A percentile compares a stretch with the other conserved stretches of the same genome.
Evolutionary conservation across 1,140 invertebrate genomes (phyloP).

Genomic region (Callitettix versicolor): DNA sequence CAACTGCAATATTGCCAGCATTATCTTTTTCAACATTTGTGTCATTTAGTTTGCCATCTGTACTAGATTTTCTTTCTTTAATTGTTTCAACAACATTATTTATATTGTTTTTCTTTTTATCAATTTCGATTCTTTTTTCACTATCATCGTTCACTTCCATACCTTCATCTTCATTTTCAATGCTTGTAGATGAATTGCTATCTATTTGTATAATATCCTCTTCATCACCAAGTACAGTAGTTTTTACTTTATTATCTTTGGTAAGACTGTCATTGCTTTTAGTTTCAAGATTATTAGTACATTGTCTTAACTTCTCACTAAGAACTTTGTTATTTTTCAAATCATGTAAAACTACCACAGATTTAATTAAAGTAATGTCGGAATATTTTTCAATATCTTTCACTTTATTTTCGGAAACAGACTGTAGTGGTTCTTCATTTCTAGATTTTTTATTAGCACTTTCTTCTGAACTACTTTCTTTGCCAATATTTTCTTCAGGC

Average conservation of each 20-base stretch:
- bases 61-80: background rate
- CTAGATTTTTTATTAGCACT: too few species aligned
- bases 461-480: background rate
- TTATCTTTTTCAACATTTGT: background rate
- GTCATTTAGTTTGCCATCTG: background rate
- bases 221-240: background rate
- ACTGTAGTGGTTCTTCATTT: too few species aligned
- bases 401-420: too few species aligned
- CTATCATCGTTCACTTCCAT: background rate
- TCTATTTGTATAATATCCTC: background rate
- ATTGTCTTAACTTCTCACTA: background rate
- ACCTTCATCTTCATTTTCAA: background rate
- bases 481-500: background rate
- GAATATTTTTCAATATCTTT: too few species aligned
- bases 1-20: background rate
- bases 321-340: background rate
- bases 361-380: too few species aligned
- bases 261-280: background rate
- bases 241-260: background rate
- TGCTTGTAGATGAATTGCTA: background rate
- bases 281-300: background rate
- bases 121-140: background rate
- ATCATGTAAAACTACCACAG: slow-evolving; percentile 1
- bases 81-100: slow-evolving; percentile 5
- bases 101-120: slow-evolving; percentile 6